Conservation (phyloP, 1,140 invertebrate species). For the Physella acuta region DNA sequence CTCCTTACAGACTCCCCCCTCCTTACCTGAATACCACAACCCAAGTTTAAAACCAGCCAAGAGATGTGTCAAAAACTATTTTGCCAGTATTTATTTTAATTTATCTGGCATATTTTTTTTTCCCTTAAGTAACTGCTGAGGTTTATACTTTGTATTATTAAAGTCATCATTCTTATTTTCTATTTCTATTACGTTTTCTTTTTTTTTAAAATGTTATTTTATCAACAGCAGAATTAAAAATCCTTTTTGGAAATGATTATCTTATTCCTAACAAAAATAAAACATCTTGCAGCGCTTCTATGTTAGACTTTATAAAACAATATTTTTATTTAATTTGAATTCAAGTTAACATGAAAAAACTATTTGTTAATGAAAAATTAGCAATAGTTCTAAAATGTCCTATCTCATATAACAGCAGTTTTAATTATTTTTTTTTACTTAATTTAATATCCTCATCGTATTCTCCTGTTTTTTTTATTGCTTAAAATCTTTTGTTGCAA, state of each 20-base stretch:
- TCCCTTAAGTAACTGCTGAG: too few species aligned
- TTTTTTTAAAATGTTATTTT: background rate
- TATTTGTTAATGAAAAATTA: too few species aligned
- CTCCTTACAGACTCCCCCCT: conserved; percentile 39
- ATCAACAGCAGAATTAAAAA: background rate
- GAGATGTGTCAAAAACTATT: too few species aligned
- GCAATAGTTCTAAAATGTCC: too few species aligned
- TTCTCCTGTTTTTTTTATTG: too few species aligned
- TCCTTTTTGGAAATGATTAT: background rate
- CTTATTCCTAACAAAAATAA: background rate
- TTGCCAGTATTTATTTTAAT: too few species aligned
- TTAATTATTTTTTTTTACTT: too few species aligned
- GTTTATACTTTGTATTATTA: background rate
- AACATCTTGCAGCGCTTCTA: background rate
- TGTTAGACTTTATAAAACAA: background rate
- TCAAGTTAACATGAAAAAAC: background rate
- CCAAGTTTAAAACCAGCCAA: conserved; percentile 20
- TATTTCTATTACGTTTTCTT: background rate
- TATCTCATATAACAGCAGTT: too few species aligned
- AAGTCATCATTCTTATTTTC: background rate
- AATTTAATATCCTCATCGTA: too few species aligned
- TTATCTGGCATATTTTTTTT: too few species aligned
- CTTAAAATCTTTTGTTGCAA: too few species aligned
- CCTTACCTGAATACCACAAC: conserved; percentile 31
- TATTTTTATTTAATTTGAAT: background rate